Evolutionary conservation across 2,888 invertebrate species (phyloP).

Genomic region (Heteromurus nitidus): DNA sequence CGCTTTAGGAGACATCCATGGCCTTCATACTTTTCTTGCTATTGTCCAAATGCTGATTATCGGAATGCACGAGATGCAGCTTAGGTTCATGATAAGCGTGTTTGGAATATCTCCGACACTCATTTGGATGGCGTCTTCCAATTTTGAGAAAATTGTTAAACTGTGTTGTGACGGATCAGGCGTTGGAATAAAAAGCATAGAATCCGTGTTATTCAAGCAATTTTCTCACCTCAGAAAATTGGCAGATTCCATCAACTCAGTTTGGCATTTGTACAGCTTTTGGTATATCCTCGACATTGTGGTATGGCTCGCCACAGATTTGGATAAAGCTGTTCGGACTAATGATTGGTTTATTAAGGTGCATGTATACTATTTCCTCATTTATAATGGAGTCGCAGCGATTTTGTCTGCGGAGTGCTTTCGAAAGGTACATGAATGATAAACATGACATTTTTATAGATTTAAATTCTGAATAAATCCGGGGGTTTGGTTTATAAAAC

Average conservation of each 20-base stretch:
- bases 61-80: conserved; percentile 6
- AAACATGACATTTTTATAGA: not conserved
- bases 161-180: not conserved
- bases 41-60: not conserved
- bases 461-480: too few species aligned
- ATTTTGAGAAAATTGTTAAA: not conserved
- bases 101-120: not conserved
- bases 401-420: conserved; percentile 22
- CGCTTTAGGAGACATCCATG: not conserved
- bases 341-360: conserved; percentile 32
- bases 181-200: not conserved
- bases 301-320: conserved; percentile 27
- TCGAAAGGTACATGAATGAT: conserved; percentile 23
- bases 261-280: conserved; percentile 16
- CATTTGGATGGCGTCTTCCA: conserved; percentile 16
- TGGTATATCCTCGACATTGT: conserved; percentile 23
- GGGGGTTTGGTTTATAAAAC: too few species aligned
- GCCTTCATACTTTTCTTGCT: not conserved
- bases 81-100: not conserved
- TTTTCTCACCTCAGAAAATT: conserved; percentile 8
- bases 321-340: conserved; percentile 23
- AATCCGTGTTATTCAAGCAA: not conserved
- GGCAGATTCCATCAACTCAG: not conserved
- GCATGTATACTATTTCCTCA: conserved; percentile 11
- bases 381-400: conserved; percentile 3